These are phyloP conservation scores for Ornithoptera priamus DNA, from an alignment of 2,888 invertebrate species.

Conservation along the genomic window DNA sequence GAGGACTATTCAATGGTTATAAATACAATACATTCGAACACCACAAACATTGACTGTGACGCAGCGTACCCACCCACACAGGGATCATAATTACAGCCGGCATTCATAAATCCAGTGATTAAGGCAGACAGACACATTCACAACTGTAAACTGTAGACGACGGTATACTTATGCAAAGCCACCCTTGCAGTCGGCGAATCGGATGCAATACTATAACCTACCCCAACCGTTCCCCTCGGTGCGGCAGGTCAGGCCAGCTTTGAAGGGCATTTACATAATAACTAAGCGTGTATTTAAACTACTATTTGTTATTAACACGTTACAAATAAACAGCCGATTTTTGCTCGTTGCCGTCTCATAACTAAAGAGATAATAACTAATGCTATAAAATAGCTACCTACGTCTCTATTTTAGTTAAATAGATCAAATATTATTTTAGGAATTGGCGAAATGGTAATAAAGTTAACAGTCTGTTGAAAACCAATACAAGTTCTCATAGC, in stretches of 20 bases:
- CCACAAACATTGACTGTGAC: slow-evolving; percentile 15
- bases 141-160: slow-evolving; percentile 55
- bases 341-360: slow-evolving; percentile 8
- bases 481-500: slow-evolving; percentile 15
- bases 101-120: slow-evolving; percentile 66
- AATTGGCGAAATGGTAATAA: slow-evolving; percentile 14
- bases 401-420: slow-evolving; percentile 11
- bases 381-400: no score
- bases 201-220: slow-evolving; percentile 76
- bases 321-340: slow-evolving; percentile 9
- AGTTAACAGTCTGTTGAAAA: slow-evolving; percentile 24
- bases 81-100: slow-evolving; percentile 61
- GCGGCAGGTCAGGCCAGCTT: slow-evolving; percentile 67
- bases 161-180: slow-evolving; percentile 70
- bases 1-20: slow-evolving; percentile 16
- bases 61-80: slow-evolving; percentile 29
- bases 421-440: slow-evolving; percentile 8
- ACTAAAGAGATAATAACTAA: slow-evolving; percentile 2
- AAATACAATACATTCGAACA: slow-evolving; percentile 18
- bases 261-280: slow-evolving; percentile 71
- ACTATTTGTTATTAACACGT: slow-evolving; percentile 34
- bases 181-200: slow-evolving; percentile 68
- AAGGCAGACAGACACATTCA: slow-evolving; percentile 66
- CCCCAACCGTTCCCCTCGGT: slow-evolving; percentile 71
- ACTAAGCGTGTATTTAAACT: slow-evolving; percentile 43